Base-by-base conservation (phyloP, 2,888 invertebrate species). In the Xestobium rufovillosum region DNA sequence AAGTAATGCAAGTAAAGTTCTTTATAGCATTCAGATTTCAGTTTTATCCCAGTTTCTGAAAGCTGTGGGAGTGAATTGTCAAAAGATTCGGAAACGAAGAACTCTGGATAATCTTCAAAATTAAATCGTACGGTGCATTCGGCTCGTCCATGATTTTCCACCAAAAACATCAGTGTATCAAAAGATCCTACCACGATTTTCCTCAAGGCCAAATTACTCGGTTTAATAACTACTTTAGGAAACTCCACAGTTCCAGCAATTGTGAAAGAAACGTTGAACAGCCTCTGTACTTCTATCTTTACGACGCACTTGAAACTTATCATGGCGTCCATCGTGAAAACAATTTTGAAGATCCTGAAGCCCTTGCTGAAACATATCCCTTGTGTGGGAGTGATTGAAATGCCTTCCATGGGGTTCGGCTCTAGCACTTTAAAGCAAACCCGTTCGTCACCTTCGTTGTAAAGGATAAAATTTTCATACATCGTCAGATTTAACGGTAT, bases 241-340 rank as follows among this genome's bases (percentile, higher is more conserved):
- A 69, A 73, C 1, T 68, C 57, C 1, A 73, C 68, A 41, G 61
- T 66, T 31, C 73, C 74, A 43, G 56, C 63, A 26, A 75, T 53
- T 25, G 64, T 59, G 30, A 75, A 55, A 15, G 56, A 37, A 8
- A 70, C 50, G 43, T 62, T 66, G 57, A 69, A 69, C 52, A 66
- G 67, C 43, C 69, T 39, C 35, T 58, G 42, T 11, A 55, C 26
- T 4, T 41, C 29, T 4, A 53, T 36, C 10, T 35, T 33, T 3
- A 54, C 27, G 8, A 4, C 26, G 14, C 36, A 42, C n/a, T 28
- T 16, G 15, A 49, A 47, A 8, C 26, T 33, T n/a, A 44, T 26
- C 23, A 43, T 36, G 8, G 38, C 34, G 19, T 17, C 2, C 8
- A 39, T 14, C 15, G 41, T 32, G 2, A 53, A 36, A 10, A 36